A percentile compares a stretch with the other conserved stretches of the same genome.
Evolutionary conservation across 2,797 vertebrate genomes (phyloP).

Genomic region (Lateolabrax maculatus): DNA sequence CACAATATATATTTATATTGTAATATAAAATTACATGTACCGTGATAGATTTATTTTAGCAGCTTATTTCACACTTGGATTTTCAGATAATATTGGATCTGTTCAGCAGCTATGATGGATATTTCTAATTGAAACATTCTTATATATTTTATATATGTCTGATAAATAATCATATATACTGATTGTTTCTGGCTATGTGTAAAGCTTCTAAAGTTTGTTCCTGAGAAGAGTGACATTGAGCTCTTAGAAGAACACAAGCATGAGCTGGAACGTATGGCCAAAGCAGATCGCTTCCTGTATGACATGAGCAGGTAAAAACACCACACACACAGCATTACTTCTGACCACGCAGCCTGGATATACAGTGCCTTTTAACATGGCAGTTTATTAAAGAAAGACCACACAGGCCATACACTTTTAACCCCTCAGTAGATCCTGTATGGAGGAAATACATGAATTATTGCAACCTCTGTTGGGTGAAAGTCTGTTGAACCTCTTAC

Average conservation of each 20-base stretch:
- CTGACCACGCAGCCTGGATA: neutral
- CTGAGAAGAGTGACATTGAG: conserved; percentile 94
- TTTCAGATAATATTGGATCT: neutral
- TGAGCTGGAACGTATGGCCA: conserved; percentile 95
- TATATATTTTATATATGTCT: neutral
- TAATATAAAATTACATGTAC: neutral
- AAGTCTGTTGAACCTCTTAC: too few relatives aligned
- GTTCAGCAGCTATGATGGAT: neutral
- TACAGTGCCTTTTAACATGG: neutral
- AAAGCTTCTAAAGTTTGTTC: conserved; percentile 95
- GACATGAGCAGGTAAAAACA: conserved; percentile 94
- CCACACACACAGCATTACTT: neutral
- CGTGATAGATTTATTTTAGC: neutral
- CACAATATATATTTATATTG: neutral
- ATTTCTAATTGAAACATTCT: neutral
- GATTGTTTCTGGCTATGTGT: conserved; percentile 4
- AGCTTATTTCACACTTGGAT: neutral
- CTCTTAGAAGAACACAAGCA: conserved; percentile 95
- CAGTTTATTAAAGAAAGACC: neutral
- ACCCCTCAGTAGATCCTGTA: too few relatives aligned
- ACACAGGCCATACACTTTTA: neutral
- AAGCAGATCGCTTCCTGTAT: conserved; percentile 94
- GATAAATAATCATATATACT: neutral
- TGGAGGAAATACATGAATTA: too few relatives aligned
- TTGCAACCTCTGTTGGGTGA: too few relatives aligned